Evolutionary conservation across 2,797 vertebrate genomes (phyloP).

Genomic region (Tachyglossus aculeatus): DNA sequence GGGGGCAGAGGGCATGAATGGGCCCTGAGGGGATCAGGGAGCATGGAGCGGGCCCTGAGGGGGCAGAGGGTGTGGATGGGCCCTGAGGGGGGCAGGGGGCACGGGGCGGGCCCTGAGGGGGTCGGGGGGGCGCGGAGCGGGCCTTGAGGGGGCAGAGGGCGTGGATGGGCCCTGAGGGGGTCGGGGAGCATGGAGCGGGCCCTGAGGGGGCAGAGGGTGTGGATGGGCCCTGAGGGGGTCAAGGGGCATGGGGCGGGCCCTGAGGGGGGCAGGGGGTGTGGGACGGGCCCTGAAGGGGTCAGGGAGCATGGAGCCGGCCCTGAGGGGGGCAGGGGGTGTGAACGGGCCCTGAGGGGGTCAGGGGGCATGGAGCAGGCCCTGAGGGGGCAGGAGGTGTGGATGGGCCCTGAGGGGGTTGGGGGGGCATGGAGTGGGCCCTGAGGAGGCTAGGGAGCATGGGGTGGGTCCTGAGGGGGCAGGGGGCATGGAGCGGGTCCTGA

Average conservation of each 20-base stretch:
- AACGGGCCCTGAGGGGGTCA: not conserved
- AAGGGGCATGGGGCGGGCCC: too few relatives aligned
- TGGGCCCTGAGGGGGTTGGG: not conserved
- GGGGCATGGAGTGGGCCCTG: too few relatives aligned
- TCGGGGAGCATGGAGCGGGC: not conserved
- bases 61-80: not conserved
- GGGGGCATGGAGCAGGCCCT: not conserved
- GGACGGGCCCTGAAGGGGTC: too few relatives aligned
- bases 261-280: too few relatives aligned
- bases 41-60: not conserved
- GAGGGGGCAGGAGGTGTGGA: not conserved
- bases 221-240: too few relatives aligned
- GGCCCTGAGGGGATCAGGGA: accelerated
- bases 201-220: not conserved
- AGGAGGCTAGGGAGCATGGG: not conserved
- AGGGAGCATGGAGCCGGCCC: too few relatives aligned
- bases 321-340: not conserved
- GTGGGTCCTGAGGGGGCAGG: not conserved
- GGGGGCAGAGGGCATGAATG: not conserved
- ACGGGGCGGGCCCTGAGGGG: not conserved
- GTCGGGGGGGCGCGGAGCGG: conserved; percentile 3
- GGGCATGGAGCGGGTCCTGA: not conserved
- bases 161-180: not conserved
- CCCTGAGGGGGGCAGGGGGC: not conserved
- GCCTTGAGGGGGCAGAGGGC: not conserved